Evolutionary conservation across 2,113 vertebrate species (phyloP), one percentile per base, ranked within the genome.

Genomic region (Myotis brandtii): DNA sequence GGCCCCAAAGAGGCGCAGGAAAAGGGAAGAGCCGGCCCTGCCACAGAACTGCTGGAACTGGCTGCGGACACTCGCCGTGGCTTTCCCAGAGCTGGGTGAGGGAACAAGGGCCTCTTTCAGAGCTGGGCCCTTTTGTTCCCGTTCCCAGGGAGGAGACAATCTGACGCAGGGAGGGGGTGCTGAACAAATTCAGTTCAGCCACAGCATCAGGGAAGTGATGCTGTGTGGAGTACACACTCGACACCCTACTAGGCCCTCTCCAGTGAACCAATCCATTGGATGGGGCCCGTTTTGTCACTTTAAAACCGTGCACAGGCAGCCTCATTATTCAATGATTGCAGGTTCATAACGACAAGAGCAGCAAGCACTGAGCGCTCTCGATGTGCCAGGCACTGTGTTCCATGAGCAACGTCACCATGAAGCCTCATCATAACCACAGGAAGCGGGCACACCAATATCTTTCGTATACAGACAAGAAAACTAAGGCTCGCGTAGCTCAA

Each of bases 41-140:
- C 50, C 20, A 5, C 84, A 18, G 2, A 30, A 30, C 70, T 50
- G 79, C 82, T 3, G 17, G 80, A 13, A 2, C 77, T 5, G 18
- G 43, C 52, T 70, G 48, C 43, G 54, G 81, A 66, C 76, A 52
- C 21, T 25, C 2, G 18, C n/a, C 94, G n/a, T n/a, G 56, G 70
- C 54, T 62, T 86, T 52, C 88, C 62, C 56, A 25, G 4, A 59
- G n/a, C 23, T 30, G 5, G 40, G 25, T 27, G 77, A 72, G 40
- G n/a, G 86, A 96, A 90, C 81, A 89, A 90, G 34, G 3, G 85
- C 72, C 72, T 81, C 67, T 96, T 95, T 96, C 85, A 96, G n/a
- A 83, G 77, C 40, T 6, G 50, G 83, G 52, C 59, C 81, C 94
- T 81, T 95, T 94, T 95, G 82, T 95, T 64, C 77, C 72, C 13